Base-by-base conservation (phyloP, 2,113 vertebrate species). In the Leptocoma aspasia region DNA sequence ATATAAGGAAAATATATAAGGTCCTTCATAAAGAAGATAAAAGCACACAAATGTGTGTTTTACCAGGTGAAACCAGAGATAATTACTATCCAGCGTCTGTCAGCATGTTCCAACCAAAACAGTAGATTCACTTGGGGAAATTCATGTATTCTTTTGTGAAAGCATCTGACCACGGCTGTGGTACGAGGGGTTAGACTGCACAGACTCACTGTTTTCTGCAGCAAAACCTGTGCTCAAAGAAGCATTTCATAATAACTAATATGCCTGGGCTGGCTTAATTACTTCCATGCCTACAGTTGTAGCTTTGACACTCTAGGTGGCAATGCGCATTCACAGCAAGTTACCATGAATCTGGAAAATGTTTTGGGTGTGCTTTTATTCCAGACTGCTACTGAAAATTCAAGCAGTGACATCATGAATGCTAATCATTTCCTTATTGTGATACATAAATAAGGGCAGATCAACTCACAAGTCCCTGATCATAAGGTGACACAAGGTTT, bases 381-480 rank as follows among this genome's bases (percentile, higher is more conserved):
- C 47, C 72, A 49, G 65, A 87, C 75, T 85, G 33, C 80, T 63
- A 28, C 65, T 89, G 53, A 77, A 95, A 95, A 89, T 82, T 92
- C 19, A 4, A 86, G 92, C 42, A 59, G 68, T 96, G 96, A 95
- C 96, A 91, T 95, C 92, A 92, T 65, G 73, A 89, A 87, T 96
- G 96, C 97, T 98, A 98, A 98, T 98, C 20, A 98, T 98, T 98
- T 98, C 94, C 96, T 78, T 60, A 85, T 90, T 6, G 20, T 82
- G 54, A 77, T 86, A 76, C 56, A 92, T 97, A 95, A 95, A 86
- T 95, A 91, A 88, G 91, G 63, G 52, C 82, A 88, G 72, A 93
- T 91, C 41, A 85, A 96, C 84, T 94, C 94, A 97, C 91, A 96
- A 89, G 96, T 92, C 97, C 78, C 86, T 96, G 84, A 87, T 96